These are phyloP conservation scores for Sylvia borin DNA, from an alignment of 2,797 vertebrate species.

Conservation along the genomic window DNA sequence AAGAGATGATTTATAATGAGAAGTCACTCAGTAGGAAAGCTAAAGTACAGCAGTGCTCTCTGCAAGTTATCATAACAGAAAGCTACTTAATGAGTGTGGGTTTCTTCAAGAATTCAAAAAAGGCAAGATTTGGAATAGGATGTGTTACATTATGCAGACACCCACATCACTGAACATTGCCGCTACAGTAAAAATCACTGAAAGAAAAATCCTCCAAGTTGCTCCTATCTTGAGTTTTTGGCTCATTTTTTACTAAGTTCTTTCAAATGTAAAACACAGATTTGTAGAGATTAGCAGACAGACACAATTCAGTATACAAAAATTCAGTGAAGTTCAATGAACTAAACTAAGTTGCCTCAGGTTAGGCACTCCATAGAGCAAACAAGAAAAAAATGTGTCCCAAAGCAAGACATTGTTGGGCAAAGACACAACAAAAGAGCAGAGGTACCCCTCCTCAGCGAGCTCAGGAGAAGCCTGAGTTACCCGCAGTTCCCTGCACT, in stretches of 20 bases:
- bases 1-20: slow-evolving; percentile 76
- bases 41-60: slow-evolving; percentile 41
- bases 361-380: background rate
- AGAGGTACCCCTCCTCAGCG: background rate
- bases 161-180: background rate
- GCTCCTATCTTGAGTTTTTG: background rate
- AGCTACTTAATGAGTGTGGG: slow-evolving; percentile 68
- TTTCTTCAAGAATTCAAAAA: slow-evolving; percentile 55
- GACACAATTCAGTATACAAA: background rate
- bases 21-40: slow-evolving; percentile 68
- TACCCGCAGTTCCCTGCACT: background rate
- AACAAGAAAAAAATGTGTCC: background rate
- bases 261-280: background rate
- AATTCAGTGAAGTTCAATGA: background rate
- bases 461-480: background rate
- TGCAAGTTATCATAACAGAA: slow-evolving; percentile 68
- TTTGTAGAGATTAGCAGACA: background rate
- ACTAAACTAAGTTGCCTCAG: background rate
- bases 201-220: background rate
- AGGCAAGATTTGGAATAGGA: slow-evolving; percentile 38
- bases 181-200: background rate
- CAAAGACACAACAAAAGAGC: background rate
- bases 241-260: background rate
- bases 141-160: slow-evolving; percentile 43
- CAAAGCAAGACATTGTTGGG: background rate